A percentile compares a stretch with the other conserved stretches of the same genome.
phyloP scores from a whole-genome alignment of 1,140 invertebrate genomes.

The Heterodera schachtii region DNA sequence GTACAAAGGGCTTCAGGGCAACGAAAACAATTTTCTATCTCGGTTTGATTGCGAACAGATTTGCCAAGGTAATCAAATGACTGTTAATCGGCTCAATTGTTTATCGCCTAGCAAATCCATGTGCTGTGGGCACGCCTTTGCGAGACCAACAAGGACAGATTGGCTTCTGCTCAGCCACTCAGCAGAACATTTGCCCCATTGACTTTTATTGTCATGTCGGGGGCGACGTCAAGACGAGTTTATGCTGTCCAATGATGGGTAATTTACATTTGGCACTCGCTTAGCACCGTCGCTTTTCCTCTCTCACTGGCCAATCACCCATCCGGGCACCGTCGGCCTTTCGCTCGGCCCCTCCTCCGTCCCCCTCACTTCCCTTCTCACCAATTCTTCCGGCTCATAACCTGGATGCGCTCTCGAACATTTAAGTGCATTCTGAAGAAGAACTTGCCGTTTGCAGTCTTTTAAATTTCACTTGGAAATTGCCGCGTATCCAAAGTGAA shows the following conservation, averaged over 20 bases:
- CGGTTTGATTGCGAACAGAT: slow-evolving; percentile 57
- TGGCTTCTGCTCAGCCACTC: slow-evolving; percentile 58
- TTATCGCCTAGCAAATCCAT: slow-evolving; percentile 60
- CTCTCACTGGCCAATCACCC: slow-evolving; percentile 1
- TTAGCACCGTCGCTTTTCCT: not conserved
- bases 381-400: slow-evolving; percentile 36
- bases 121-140: slow-evolving; percentile 53
- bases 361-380: not conserved
- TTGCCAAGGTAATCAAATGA: slow-evolving; percentile 48
- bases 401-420: slow-evolving; percentile 31
- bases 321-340: slow-evolving; percentile 33
- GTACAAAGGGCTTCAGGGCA: slow-evolving; percentile 62
- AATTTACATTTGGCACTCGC: not conserved
- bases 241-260: slow-evolving; percentile 65
- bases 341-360: slow-evolving; percentile 21
- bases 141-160: slow-evolving; percentile 47
- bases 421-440: slow-evolving; percentile 33
- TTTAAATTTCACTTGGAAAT: slow-evolving; percentile 36
- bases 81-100: not conserved
- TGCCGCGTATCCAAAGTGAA: slow-evolving; percentile 54
- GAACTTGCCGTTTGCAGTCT: not conserved
- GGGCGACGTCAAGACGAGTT: slow-evolving; percentile 53
- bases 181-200: slow-evolving; percentile 54
- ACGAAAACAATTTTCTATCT: slow-evolving; percentile 64
- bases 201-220: slow-evolving; percentile 64